These are phyloP conservation scores for Limnothrissa miodon DNA, from an alignment of 2,113 vertebrate species.

Conservation along the genomic window DNA sequence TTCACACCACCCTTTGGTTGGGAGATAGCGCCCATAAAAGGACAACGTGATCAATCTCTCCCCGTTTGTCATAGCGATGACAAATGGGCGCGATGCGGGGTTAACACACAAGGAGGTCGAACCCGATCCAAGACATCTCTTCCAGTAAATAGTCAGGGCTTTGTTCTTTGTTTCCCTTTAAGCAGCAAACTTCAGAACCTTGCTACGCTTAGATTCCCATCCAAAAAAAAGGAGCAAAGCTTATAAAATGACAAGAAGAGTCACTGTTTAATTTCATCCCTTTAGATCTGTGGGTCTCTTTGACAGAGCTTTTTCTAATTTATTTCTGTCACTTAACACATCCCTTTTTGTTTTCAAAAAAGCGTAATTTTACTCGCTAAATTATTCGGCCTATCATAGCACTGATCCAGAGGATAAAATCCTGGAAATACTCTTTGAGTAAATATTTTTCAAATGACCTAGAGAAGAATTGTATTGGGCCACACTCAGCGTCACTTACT, in stretches of 20 bases:
- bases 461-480: background rate
- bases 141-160: slow-evolving; percentile 44
- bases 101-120: slow-evolving; percentile 26
- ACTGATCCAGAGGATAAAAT: background rate
- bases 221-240: slow-evolving; percentile 8
- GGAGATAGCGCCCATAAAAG: slow-evolving; percentile 39
- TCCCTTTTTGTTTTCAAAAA: background rate
- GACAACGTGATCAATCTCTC: slow-evolving; percentile 39
- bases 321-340: background rate
- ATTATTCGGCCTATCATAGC: background rate
- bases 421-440: background rate
- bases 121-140: slow-evolving; percentile 34
- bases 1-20: slow-evolving; percentile 19
- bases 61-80: slow-evolving; percentile 44
- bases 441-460: background rate
- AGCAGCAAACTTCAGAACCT: background rate
- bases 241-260: background rate
- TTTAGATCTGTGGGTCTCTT: background rate
- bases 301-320: background rate
- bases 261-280: background rate
- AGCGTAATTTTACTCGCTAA: background rate
- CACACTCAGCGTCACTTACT: background rate
- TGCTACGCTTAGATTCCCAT: background rate
- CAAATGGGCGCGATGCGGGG: slow-evolving; percentile 37
- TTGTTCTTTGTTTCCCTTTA: slow-evolving; percentile 5